Evolutionary conservation across 2,797 vertebrate species (phyloP).

Genomic region (Crenichthys baileyi): DNA sequence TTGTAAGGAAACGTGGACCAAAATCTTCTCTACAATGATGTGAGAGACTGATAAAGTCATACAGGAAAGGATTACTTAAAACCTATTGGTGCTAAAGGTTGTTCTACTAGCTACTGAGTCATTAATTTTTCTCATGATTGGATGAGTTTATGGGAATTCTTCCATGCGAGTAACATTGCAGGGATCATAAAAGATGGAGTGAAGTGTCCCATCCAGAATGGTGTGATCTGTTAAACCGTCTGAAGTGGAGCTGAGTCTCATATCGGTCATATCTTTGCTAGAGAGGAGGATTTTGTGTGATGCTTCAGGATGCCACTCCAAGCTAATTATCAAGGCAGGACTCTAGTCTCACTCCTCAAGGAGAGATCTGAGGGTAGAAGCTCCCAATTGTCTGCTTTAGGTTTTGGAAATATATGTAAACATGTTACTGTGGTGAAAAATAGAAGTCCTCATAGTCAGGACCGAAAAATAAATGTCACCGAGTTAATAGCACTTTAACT

Average conservation of each 20-base stretch:
- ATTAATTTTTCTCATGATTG: constrained; percentile 1
- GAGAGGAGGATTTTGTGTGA: neutral
- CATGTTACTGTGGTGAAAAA: neutral
- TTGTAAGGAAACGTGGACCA: neutral
- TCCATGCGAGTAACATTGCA: constrained; percentile 2
- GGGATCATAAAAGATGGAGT: constrained; percentile 6
- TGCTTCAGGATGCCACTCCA: neutral
- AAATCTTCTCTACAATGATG: neutral
- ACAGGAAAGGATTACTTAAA: neutral
- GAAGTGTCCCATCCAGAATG: constrained; percentile 3
- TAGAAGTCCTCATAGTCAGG: neutral
- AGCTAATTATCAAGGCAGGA: neutral
- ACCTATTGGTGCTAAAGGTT: constrained; percentile 2
- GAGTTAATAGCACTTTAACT: neutral
- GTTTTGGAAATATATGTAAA: neutral
- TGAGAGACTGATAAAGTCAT: neutral
- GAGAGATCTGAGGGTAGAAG: neutral
- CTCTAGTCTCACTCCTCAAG: neutral
- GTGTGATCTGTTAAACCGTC: constrained; percentile 1
- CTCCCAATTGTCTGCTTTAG: neutral
- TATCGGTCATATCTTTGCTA: neutral
- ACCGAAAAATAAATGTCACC: neutral
- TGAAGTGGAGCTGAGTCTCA: neutral
- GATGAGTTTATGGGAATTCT: constrained; percentile 8
- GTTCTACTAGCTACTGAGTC: constrained; percentile 8